phyloP scores from a whole-genome alignment of 2,113 vertebrate species.

The Sylvilagus bachmani region DNA sequence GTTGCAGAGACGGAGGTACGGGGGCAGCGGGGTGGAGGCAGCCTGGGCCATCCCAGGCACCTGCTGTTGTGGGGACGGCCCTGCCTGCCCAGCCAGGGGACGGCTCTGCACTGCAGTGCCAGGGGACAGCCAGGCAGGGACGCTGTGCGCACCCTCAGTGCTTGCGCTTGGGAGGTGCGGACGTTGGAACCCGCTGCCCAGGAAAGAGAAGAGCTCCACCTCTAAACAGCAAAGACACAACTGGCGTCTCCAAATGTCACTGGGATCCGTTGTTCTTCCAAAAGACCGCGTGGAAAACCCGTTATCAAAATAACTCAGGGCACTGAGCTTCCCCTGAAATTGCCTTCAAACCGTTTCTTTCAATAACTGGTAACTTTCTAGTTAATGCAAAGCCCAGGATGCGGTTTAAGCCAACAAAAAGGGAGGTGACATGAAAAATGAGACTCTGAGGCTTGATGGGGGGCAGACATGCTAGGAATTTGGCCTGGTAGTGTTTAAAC shows the following conservation, averaged over 20 bases:
- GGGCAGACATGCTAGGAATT: background rate
- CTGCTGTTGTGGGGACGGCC: fast-evolving
- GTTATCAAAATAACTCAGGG: background rate
- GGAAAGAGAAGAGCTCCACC: background rate
- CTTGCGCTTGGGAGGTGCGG: background rate
- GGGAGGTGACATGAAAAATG: background rate
- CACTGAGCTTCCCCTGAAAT: background rate
- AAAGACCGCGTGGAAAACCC: background rate
- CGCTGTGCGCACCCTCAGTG: fast-evolving
- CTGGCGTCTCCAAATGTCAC: background rate
- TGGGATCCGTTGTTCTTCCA: background rate
- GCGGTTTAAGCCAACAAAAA: background rate
- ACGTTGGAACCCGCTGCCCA: background rate
- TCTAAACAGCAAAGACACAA: background rate
- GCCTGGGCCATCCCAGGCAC: fast-evolving
- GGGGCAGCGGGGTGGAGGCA: no score
- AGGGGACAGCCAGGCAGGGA: background rate
- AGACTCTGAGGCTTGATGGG: background rate
- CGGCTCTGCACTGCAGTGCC: fast-evolving
- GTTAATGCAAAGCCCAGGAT: background rate
- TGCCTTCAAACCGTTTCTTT: background rate
- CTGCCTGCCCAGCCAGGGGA: background rate
- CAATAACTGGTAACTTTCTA: background rate
- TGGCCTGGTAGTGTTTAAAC: background rate
- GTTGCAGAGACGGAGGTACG: background rate